Base-by-base conservation (phyloP, 2,113 vertebrate species). In the Tichodroma muraria region DNA sequence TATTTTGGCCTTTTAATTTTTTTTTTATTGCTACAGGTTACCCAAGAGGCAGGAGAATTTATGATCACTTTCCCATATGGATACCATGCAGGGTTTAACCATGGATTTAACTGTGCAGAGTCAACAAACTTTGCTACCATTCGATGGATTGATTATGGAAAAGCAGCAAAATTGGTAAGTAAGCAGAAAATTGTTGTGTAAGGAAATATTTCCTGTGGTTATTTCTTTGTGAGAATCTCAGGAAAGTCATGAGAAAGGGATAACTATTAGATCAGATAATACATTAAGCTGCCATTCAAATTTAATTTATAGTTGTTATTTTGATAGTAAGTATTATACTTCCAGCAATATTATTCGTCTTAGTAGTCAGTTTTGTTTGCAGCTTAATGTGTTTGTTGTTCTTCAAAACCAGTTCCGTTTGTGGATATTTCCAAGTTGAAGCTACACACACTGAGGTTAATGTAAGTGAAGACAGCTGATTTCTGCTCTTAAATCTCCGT, bases 31-130 rank as follows among this genome's bases (percentile, higher is more conserved):
- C 54, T 89, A 12, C 93, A 99, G 99, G 98, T 99, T 92, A 99
- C 99, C 69, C 99, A 99, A 96, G 99, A 99, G 95, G 98, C 99
- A 42, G 99, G 99, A 81, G 99, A 99, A 97, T 99, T 99, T 97
- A 98, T 99, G 98, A 98, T 99, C 94, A 99, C 99, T 86, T 99
- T 99, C 96, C 99, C 99, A 11, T 99, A 99, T 33, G 99, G 99
- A 73, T 99, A 99, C 95, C 99, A 99, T 88, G 99, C 99, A 80
- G 99, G 99, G 68, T 99, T 99, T 97, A 99, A 99, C 96, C 99
- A 99, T 86, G 99, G 99, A 80, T 99, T 99, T 97, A 99, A 99
- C 97, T 99, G 99, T 96, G 99, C 99, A 2, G 99, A 99, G 89
- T 99, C 99, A 93, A 99, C 99, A 88, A 99, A 99, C 97, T 99